phyloP scores from a whole-genome alignment of 2,888 invertebrate species.

The Lasioglossum calceatum region DNA sequence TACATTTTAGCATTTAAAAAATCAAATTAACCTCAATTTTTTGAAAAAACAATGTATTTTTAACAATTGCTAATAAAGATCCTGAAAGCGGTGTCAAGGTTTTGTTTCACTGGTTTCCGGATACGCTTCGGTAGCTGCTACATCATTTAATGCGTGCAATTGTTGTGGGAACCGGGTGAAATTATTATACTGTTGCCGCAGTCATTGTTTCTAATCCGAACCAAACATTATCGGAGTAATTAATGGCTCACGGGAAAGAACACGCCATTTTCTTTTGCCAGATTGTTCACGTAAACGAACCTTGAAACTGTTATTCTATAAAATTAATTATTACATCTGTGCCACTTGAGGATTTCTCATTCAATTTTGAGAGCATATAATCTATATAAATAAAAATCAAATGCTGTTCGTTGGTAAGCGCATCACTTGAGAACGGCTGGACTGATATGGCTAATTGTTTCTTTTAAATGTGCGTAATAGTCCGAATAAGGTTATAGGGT shows the following conservation, averaged over 20 bases:
- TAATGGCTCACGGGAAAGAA: not conserved
- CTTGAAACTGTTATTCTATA: not conserved
- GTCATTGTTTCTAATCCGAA: not conserved
- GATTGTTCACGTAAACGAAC: not conserved
- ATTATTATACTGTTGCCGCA: not conserved
- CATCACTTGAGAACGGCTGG: too few relatives aligned
- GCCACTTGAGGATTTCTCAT: too few relatives aligned
- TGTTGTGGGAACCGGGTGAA: not conserved
- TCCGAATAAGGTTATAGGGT: too few relatives aligned
- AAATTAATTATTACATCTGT: not conserved
- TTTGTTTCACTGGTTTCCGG: not conserved
- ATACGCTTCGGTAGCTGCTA: not conserved
- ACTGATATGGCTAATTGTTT: too few relatives aligned
- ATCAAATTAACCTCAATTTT: too few relatives aligned
- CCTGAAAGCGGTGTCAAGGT: not conserved
- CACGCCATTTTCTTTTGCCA: not conserved
- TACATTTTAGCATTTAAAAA: too few relatives aligned
- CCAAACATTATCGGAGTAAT: not conserved
- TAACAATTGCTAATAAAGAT: not conserved
- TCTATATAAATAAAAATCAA: too few relatives aligned
- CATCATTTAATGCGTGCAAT: conserved; percentile 2
- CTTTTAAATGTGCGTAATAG: too few relatives aligned
- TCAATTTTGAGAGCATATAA: too few relatives aligned
- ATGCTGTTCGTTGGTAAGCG: too few relatives aligned
- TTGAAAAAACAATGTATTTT: too few relatives aligned